phyloP scores from a whole-genome alignment of 2,797 vertebrate genomes.

The Natrix natrix region DNA sequence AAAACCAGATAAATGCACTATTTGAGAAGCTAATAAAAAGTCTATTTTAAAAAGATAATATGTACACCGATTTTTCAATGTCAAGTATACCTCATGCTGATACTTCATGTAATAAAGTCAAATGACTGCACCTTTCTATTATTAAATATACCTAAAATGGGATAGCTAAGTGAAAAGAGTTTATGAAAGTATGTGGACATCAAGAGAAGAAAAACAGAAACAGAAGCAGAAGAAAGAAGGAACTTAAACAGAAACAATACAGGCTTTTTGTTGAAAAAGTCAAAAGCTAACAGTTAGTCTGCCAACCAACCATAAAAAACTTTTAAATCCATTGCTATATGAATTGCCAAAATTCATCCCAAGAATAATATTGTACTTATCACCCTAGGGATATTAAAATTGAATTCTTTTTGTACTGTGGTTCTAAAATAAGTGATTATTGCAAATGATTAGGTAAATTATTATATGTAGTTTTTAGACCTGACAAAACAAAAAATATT shows the following conservation, averaged over 20 bases:
- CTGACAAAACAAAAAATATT: conserved; percentile 39
- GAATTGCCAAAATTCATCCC: conserved; percentile 36
- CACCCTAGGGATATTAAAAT: conserved; percentile 46
- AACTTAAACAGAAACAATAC: conserved; percentile 43
- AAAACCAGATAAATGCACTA: background rate
- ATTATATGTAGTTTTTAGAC: background rate
- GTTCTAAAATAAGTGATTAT: conserved; percentile 38
- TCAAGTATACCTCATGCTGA: conserved; percentile 11
- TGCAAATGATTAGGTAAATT: conserved; percentile 22
- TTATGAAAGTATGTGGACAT: background rate
- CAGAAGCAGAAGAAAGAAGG: conserved; percentile 25
- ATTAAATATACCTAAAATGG: conserved; percentile 4
- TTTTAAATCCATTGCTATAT: conserved; percentile 47
- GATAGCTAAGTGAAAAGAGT: conserved; percentile 11
- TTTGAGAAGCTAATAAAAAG: conserved; percentile 16
- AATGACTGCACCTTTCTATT: conserved; percentile 9
- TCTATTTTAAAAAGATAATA: conserved; percentile 5
- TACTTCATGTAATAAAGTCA: conserved; percentile 22
- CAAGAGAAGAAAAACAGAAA: conserved; percentile 28
- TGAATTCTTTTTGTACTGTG: conserved; percentile 35
- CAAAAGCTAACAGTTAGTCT: conserved; percentile 29
- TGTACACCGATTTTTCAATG: conserved; percentile 30
- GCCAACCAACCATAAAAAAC: conserved; percentile 19
- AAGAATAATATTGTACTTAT: conserved; percentile 53
- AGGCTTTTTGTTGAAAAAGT: conserved; percentile 35